Conservation (phyloP, 2,797 vertebrate genomes). For the Florisuga fusca region DNA sequence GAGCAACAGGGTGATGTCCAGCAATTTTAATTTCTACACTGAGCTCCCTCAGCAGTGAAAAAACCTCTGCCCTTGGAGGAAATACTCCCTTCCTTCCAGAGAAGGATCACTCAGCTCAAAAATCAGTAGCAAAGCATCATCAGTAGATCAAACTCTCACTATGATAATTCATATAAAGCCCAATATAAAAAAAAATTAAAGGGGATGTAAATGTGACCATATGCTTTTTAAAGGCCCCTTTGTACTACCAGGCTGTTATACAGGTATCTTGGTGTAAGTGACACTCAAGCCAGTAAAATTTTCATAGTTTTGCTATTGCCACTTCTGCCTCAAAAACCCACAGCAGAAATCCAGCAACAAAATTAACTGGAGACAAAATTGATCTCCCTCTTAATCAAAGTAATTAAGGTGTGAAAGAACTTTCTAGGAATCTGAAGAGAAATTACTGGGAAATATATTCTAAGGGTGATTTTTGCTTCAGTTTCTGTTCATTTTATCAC, state of each 20-base stretch:
- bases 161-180: neutral
- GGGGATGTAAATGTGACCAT: neutral
- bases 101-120: neutral
- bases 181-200: neutral
- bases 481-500: slow-evolving; percentile 69
- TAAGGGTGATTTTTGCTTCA: slow-evolving; percentile 49
- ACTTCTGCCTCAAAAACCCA: neutral
- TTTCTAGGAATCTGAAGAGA: slow-evolving; percentile 57
- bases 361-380: neutral
- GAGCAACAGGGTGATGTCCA: neutral
- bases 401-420: slow-evolving; percentile 24
- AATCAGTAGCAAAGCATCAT: neutral
- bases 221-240: neutral
- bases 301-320: neutral
- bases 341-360: neutral
- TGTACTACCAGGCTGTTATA: neutral
- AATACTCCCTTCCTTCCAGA: neutral
- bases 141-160: neutral
- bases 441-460: slow-evolving; percentile 44
- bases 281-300: neutral
- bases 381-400: slow-evolving; percentile 19
- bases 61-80: neutral
- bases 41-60: neutral
- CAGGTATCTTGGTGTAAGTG: neutral
- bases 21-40: neutral